Conservation (phyloP, 2,113 vertebrate species). For the Tor tambroides region DNA sequence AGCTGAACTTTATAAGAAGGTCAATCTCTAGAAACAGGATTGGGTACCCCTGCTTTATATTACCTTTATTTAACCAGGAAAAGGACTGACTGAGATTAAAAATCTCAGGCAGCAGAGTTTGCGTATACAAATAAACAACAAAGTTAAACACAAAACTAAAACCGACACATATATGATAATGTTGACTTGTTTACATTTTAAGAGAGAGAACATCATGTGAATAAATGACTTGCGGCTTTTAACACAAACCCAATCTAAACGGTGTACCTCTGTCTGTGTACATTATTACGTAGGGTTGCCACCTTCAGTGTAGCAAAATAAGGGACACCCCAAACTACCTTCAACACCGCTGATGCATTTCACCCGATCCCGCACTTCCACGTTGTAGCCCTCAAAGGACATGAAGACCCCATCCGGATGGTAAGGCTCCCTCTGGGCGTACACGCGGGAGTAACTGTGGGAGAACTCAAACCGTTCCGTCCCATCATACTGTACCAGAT, state of each 20-base stretch:
- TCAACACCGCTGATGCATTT: constrained; percentile 88
- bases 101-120: no score
- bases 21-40: no score
- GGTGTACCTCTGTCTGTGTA: background rate
- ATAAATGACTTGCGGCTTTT: background rate
- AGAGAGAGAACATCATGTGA: background rate
- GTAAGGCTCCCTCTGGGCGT: constrained; percentile 83
- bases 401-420: constrained; percentile 88
- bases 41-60: no score
- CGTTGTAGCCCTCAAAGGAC: constrained; percentile 90
- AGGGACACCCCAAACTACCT: constrained; percentile 72
- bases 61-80: no score
- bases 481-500: constrained; percentile 81
- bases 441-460: constrained; percentile 87
- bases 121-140: no score
- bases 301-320: background rate
- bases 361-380: constrained; percentile 86
- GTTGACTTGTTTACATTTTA: background rate
- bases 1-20: background rate
- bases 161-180: background rate
- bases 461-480: constrained; percentile 86
- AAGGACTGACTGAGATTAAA: no score
- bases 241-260: background rate
- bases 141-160: no score
- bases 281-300: background rate